Evolutionary conservation across 2,113 vertebrate species (phyloP).

Genomic region (Platycercus adscitus): DNA sequence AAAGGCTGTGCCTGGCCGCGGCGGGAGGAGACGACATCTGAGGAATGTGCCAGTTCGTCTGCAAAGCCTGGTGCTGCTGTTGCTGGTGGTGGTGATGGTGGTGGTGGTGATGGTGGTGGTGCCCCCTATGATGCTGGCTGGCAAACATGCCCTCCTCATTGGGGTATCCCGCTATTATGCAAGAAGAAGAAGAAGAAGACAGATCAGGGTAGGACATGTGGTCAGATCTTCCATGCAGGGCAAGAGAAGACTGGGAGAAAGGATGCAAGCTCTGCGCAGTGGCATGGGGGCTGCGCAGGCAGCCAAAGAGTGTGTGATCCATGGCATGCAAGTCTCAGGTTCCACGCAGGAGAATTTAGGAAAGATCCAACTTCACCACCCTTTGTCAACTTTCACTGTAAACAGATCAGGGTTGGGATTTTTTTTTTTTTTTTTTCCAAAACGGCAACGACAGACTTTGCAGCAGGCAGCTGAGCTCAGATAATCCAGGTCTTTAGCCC

Average conservation of each 20-base stretch:
- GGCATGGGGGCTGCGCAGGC: constrained; percentile 95
- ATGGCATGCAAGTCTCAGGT: constrained; percentile 81
- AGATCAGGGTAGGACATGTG: constrained; percentile 97
- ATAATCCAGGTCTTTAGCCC: constrained; percentile 84
- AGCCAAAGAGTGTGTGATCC: constrained; percentile 98
- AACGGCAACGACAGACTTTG: constrained; percentile 63
- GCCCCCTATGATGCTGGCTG: constrained; percentile 85
- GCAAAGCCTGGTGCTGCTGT: constrained; percentile 86
- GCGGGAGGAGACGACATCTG: constrained; percentile 84
- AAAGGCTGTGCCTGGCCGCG: constrained; percentile 84
- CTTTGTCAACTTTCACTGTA: constrained; percentile 75
- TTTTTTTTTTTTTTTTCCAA: constrained; percentile 23
- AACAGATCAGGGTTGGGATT: constrained; percentile 45
- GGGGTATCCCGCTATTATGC: constrained; percentile 93
- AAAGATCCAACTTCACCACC: constrained; percentile 71
- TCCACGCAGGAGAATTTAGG: constrained; percentile 75
- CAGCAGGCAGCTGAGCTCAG: constrained; percentile 61
- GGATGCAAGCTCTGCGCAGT: constrained; percentile 93
- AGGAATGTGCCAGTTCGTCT: constrained; percentile 90
- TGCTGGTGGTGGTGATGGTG: constrained; percentile 87
- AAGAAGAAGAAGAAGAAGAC: constrained; percentile 83
- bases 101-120: constrained; percentile 81
- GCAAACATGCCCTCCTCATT: constrained; percentile 91
- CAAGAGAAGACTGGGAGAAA: constrained; percentile 90
- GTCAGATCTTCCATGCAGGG: constrained; percentile 94